Evolutionary conservation across 1,140 invertebrate species (phyloP), one percentile per base, ranked within the genome.

Genomic region (Caerostris extrusa): DNA sequence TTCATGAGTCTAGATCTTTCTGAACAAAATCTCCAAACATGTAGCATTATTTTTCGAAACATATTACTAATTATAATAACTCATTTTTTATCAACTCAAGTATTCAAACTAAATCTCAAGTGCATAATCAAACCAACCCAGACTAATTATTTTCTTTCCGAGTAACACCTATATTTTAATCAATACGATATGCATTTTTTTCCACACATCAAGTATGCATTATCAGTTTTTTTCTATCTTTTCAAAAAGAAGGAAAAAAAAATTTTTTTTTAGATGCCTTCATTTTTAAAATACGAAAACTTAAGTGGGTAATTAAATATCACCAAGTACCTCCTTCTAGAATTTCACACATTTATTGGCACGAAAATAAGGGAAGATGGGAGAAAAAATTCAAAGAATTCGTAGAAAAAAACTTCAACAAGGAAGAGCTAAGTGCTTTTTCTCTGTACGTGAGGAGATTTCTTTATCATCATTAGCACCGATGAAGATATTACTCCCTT

Each of bases 401-500:
- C 5, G 1, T 6, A 7, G 14, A 85, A 58, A 8, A 85, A 85
- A 85, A 19, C 56, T 58, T 85, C 82, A 56, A 14, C 61, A 12
- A 8, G 14, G 34, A n/a, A 55, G 60, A 34, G 61, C 87, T 57
- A 50, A 53, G n/a, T 89, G 34, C 87, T 81, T 77, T 10, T 4
- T 8, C 71, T 17, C 8, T 77, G 71, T 10, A 77, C 83, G 83
- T 93, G 91, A 69, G 82, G 50, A 50, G 91, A 58, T 69, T 93
- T 60, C 55, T 34, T 14, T 86, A 87, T 93, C 81, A 50, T 93
- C 81, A 93, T 93, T 93, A 93, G 91, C 67, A 57, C 8, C 64
- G 91, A 93, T 93, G 61, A 93, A 93, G 91, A 93, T 93, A 93
- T 93, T 93, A 77, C 83, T 85, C 50, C 88, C n/a, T 55, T 12